Evolutionary conservation across 2,888 invertebrate species (phyloP), one percentile per base, ranked within the genome.

Genomic region (Drosophila meridiana): DNA sequence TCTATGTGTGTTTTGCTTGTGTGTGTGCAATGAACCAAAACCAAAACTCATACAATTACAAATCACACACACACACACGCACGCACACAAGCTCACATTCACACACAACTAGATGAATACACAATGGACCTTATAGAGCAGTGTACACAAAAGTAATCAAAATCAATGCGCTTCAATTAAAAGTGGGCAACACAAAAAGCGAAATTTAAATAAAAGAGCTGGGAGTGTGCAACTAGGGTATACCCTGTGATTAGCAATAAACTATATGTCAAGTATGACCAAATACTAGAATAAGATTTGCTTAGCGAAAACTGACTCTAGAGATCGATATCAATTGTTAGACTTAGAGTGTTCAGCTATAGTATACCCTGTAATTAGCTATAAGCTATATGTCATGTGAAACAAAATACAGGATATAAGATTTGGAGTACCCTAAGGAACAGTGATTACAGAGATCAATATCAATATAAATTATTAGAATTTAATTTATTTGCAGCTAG

Each of bases 91-190:
- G n/a, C 36, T 68, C 63, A 78, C 69, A 73, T 40, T 63, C 38
- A 62, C 52, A 62, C 45, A 67, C 60, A 48, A 36, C 4, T 26
- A 3, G 20, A 30, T 55, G 30, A 52, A 67, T 20, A 55, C 40
- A 79, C 67, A 76, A 71, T 53, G 48, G 20, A 53, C 52, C 42
- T 64, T 59, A 74, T 69, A 52, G 60, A 61, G 48, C 32, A 66
- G 65, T 52, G 67, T 67, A 57, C 73, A 79, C 65, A 78, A 73
- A 59, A 82, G 59, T 61, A 81, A 85, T 87, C 83, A 80, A 88
- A 85, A 88, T 83, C 88, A 85, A 87, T 86, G 86, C 86, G 68
- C 61, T 67, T 79, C 83, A 85, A 87, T 85, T 88, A 77, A 83
- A 73, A 82, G 45, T 62, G 67, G 42, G 53, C 67, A 74, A 74